Base-by-base conservation (phyloP, 2,888 invertebrate genomes). In the Archaeoteleia sp. region DNA sequence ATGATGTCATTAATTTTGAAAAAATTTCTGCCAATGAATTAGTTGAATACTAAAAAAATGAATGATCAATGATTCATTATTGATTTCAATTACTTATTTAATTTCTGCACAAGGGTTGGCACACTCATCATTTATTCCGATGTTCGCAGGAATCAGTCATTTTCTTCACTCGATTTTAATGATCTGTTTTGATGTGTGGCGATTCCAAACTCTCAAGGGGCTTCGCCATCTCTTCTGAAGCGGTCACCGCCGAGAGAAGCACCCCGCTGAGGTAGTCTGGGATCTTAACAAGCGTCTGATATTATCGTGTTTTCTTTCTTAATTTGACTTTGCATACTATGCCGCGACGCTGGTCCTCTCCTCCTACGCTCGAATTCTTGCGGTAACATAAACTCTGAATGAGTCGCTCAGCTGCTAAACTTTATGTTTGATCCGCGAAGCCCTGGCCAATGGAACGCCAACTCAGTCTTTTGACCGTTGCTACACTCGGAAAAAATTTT, bases 201-300 rank as follows among this genome's bases (percentile, higher is more conserved):
- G 76, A 74, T 74, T 72, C 70, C 67, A 67, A 72, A 62, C 48
- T n/a, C 48, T 61, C 51, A 25, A 46, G 65, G 70, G 40, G 42
- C 39, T 25, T 15, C 17, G 35, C 12, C 12, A 46, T 29, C 54
- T 49, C 20, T 20, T 71, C 73, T 73, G 68, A 72, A 63, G 65
- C 74, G 61, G 69, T 77, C 61, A 69, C 76, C 77, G 76, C 40
- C 74, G 74, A 74, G 62, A 67, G 73, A 70, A 73, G 74, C 75
- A 71, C 74, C 78, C 78, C 68, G 79, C 78, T 78, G 78, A 53
- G 78, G 73, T 72, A 74, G 79, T 77, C 76, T 75, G 77, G 74
- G 63, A 62, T 66, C 71, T 77, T 78, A 78, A 77, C 78, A 76
- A 77, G 78, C 74, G 70, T 72, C 76, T 5, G 77, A 79, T 79